These are phyloP conservation scores for Hydrochoerus hydrochaeris DNA, from an alignment of 2,113 vertebrate genomes.

Conservation along the genomic window DNA sequence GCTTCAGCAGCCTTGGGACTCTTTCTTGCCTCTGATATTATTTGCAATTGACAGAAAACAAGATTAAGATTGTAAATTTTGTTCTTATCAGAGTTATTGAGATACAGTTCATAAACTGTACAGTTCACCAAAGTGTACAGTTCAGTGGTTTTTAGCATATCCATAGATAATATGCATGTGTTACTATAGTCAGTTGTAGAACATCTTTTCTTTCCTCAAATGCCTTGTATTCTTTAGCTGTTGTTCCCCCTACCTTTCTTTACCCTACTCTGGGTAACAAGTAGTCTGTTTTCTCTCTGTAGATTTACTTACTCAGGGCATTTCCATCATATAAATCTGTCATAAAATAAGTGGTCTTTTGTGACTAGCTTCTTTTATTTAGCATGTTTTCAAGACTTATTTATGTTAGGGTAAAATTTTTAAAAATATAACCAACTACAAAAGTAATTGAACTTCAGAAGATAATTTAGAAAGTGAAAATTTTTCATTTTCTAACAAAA, in stretches of 20 bases:
- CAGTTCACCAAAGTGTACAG: background rate
- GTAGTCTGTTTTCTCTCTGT: background rate
- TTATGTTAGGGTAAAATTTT: constrained; percentile 6
- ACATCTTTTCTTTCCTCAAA: background rate
- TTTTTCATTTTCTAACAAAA: background rate
- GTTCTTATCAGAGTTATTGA: constrained; percentile 24
- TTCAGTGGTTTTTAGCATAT: constrained; percentile 3
- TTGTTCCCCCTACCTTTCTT: background rate
- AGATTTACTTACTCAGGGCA: background rate
- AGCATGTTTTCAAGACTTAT: constrained; percentile 21
- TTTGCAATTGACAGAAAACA: constrained; percentile 28
- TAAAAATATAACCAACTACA: constrained; percentile 31
- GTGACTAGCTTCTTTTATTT: background rate
- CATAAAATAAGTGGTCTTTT: background rate
- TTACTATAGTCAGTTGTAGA: background rate
- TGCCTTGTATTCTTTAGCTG: background rate
- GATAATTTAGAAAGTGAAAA: constrained; percentile 1
- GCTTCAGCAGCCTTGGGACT: background rate
- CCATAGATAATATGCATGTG: background rate
- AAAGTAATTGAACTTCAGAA: constrained; percentile 49
- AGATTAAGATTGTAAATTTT: background rate
- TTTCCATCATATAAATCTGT: background rate
- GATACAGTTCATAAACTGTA: constrained; percentile 11
- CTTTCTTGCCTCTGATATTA: constrained; percentile 16
- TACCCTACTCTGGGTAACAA: background rate